These are phyloP conservation scores for Embiotoca jacksoni DNA, from an alignment of 2,113 vertebrate genomes.

Conservation along the genomic window DNA sequence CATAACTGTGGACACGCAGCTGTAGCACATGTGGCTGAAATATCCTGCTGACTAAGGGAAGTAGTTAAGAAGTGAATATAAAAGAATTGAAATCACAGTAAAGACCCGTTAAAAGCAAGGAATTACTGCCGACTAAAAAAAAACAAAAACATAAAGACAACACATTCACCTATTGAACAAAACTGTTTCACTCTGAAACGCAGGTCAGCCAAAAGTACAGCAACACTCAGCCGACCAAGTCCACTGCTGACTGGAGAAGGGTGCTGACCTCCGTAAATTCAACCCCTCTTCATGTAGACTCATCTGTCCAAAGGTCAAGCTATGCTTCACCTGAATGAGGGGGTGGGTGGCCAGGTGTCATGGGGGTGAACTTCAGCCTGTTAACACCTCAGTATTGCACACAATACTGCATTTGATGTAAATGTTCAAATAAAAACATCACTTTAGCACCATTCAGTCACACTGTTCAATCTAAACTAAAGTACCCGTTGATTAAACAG, in stretches of 20 bases:
- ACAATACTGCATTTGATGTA: not conserved
- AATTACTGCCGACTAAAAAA: not conserved
- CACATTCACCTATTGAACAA: constrained; percentile 40
- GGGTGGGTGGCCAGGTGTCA: not conserved
- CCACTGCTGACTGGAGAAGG: constrained; percentile 33
- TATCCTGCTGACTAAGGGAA: accelerated
- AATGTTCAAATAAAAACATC: not conserved
- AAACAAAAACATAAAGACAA: not conserved
- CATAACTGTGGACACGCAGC: not conserved
- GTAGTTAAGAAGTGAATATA: no score
- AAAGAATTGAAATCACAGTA: no score
- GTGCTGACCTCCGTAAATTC: constrained; percentile 3
- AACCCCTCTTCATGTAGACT: constrained; percentile 40
- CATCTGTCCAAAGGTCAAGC: constrained; percentile 65
- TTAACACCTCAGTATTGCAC: not conserved
- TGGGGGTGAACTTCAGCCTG: not conserved
- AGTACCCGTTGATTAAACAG: not conserved
- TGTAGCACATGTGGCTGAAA: not conserved
- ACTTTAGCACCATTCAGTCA: no score
- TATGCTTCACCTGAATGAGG: constrained; percentile 24
- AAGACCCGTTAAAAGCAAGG: no score
- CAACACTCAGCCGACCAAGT: constrained; percentile 15
- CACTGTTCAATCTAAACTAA: not conserved
- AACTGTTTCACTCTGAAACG: constrained; percentile 10
- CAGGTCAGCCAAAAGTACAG: constrained; percentile 15